Evolutionary conservation across 2,888 invertebrate genomes (phyloP).

Genomic region (Caradrina clavipalpis): DNA sequence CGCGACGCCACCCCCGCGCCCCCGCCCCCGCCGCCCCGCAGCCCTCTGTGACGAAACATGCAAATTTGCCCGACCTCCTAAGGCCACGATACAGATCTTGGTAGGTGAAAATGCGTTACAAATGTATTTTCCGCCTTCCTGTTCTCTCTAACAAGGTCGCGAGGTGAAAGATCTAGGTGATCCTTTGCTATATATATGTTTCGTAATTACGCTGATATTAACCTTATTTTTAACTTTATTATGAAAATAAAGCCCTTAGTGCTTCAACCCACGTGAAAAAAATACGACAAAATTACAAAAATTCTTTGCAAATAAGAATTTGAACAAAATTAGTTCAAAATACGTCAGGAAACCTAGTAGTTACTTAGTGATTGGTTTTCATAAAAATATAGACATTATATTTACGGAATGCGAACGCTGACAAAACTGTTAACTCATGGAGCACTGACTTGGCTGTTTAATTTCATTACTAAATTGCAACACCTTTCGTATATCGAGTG

Average conservation of each 20-base stretch:
- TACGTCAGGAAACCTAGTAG: background rate
- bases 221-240: slow-evolving; percentile 48
- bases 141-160: slow-evolving; percentile 77
- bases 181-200: slow-evolving; percentile 47
- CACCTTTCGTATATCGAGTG: slow-evolving; percentile 36
- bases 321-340: background rate
- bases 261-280: slow-evolving; percentile 13
- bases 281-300: background rate
- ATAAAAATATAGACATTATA: background rate
- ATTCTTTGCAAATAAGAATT: background rate
- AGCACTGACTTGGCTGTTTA: slow-evolving; percentile 59
- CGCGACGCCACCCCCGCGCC: slow-evolving; percentile 74
- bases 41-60: slow-evolving; percentile 83
- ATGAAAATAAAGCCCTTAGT: slow-evolving; percentile 7
- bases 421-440: slow-evolving; percentile 56
- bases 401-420: slow-evolving; percentile 19
- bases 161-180: slow-evolving; percentile 68
- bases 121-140: slow-evolving; percentile 72
- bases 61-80: slow-evolving; percentile 82
- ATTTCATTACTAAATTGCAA: slow-evolving; percentile 66
- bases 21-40: slow-evolving; percentile 23
- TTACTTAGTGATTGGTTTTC: slow-evolving; percentile 11
- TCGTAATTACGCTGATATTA: slow-evolving; percentile 41
- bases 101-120: slow-evolving; percentile 79
- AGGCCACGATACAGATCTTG: slow-evolving; percentile 74